Conservation (phyloP, 1,140 invertebrate species). For the Rhopalosiphum maidis region DNA sequence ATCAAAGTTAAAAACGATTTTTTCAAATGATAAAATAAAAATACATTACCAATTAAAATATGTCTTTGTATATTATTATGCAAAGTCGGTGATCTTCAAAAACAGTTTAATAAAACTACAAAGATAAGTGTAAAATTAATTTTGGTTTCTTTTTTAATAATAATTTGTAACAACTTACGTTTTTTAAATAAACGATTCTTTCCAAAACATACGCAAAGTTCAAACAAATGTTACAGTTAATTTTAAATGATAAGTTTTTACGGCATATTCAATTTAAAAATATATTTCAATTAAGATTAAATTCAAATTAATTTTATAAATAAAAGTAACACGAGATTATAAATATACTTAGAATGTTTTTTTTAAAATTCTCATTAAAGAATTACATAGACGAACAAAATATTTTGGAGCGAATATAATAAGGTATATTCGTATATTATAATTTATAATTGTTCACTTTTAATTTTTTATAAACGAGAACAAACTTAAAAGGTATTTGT, state of each 20-base stretch:
- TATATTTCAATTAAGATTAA: neutral
- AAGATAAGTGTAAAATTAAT: neutral
- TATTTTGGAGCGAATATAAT: neutral
- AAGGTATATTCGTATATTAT: too few species aligned
- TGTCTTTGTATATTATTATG: neutral
- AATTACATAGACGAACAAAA: neutral
- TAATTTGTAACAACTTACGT: neutral
- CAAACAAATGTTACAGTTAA: neutral
- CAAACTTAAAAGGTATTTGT: too few species aligned
- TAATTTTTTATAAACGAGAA: neutral
- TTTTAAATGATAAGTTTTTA: neutral
- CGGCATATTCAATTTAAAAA: neutral
- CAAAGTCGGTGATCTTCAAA: neutral
- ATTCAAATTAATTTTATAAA: neutral
- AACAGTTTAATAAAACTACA: neutral
- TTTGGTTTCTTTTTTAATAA: neutral
- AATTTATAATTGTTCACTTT: neutral
- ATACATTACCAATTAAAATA: neutral
- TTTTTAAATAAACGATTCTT: neutral
- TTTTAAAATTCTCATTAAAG: too few species aligned
- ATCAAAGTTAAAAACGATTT: neutral
- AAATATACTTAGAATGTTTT: neutral
- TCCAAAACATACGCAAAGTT: neutral
- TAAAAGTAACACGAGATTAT: neutral
- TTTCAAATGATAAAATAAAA: neutral